These are phyloP conservation scores for Schizotus pectinicornis DNA, from an alignment of 2,888 invertebrate species.

Conservation along the genomic window DNA sequence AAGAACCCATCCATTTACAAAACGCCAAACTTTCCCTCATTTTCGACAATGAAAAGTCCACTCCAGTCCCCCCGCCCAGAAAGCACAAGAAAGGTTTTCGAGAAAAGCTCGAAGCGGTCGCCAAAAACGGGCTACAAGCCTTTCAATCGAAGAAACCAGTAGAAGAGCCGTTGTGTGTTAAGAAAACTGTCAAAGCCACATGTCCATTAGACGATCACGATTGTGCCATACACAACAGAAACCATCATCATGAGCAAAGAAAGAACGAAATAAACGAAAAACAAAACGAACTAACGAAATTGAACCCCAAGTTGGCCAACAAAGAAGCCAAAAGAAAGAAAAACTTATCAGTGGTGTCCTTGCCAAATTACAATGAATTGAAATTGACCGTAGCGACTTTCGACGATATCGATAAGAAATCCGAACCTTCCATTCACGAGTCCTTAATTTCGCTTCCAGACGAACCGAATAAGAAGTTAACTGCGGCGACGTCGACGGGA, in stretches of 20 bases:
- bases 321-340: constrained; percentile 54
- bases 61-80: constrained; percentile 57
- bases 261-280: constrained; percentile 17
- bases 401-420: constrained; percentile 42
- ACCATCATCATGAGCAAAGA: constrained; percentile 19
- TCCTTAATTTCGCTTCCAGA: constrained; percentile 50
- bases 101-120: constrained; percentile 53
- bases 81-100: constrained; percentile 52
- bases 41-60: constrained; percentile 51
- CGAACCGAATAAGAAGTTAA: constrained; percentile 47
- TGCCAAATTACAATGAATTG: constrained; percentile 63
- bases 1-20: constrained; percentile 50
- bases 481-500: constrained; percentile 50
- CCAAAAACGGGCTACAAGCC: constrained; percentile 51
- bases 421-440: constrained; percentile 37
- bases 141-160: constrained; percentile 43
- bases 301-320: constrained; percentile 17
- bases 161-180: constrained; percentile 53
- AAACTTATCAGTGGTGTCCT: constrained; percentile 61
- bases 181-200: constrained; percentile 53
- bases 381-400: constrained; percentile 52
- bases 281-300: constrained; percentile 13
- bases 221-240: constrained; percentile 43
- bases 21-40: constrained; percentile 53
- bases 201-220: constrained; percentile 54